A percentile compares a stretch with the other conserved stretches of the same genome.
Conservation (phyloP, 2,113 vertebrate genomes). For the Cheirogaleus medius region DNA sequence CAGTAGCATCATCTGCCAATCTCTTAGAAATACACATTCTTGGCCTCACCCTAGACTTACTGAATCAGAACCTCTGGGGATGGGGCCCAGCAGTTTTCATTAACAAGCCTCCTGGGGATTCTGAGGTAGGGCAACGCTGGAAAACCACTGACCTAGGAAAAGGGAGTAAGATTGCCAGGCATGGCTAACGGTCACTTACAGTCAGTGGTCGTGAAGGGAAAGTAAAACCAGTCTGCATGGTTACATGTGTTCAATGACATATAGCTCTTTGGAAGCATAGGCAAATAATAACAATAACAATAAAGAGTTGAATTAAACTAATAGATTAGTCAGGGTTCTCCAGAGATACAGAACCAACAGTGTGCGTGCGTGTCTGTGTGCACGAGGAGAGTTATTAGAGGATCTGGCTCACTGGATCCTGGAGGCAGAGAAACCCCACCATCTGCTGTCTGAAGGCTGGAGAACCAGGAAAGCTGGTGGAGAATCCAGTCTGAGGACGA, state of each 20-base stretch:
- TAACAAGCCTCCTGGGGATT: neutral
- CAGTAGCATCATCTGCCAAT: neutral
- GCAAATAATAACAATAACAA: neutral
- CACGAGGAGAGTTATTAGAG: neutral
- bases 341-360: neutral
- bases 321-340: neutral
- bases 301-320: neutral
- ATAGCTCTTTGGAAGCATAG: neutral
- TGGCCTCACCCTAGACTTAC: neutral
- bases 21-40: neutral
- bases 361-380: neutral
- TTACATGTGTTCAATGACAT: no score
- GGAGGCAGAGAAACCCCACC: neutral
- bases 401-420: neutral
- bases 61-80: neutral
- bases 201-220: neutral
- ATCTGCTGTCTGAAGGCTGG: neutral
- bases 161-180: neutral
- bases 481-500: neutral
- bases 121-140: neutral
- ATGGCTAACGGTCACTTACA: neutral
- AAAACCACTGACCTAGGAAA: neutral
- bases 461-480: neutral
- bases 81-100: neutral
- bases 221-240: neutral